Evolutionary conservation across 2,888 invertebrate genomes (phyloP).

Genomic region (Apantesis nais): DNA sequence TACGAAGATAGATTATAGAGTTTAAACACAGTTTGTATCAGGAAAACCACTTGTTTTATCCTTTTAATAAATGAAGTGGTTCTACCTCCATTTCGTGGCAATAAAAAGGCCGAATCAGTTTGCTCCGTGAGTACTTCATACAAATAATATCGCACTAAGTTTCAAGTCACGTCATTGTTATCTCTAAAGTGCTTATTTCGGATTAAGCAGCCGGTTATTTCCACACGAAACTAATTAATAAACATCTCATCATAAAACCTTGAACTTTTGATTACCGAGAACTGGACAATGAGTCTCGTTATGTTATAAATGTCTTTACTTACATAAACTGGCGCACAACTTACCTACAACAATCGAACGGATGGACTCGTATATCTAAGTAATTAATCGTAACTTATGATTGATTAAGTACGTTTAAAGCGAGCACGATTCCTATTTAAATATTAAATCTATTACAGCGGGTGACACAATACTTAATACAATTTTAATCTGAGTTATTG

Average conservation of each 20-base stretch:
- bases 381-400: constrained; percentile 85
- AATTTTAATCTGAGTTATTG: constrained; percentile 81
- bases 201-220: constrained; percentile 71
- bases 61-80: constrained; percentile 47
- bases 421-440: constrained; percentile 82
- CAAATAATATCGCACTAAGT: constrained; percentile 49
- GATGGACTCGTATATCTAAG: constrained; percentile 76
- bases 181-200: constrained; percentile 64
- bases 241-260: constrained; percentile 76
- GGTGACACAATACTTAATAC: constrained; percentile 83
- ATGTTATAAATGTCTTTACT: constrained; percentile 68
- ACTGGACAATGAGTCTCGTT: constrained; percentile 80
- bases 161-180: constrained; percentile 70
- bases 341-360: constrained; percentile 62
- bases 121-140: constrained; percentile 40
- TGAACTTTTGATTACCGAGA: constrained; percentile 80
- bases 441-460: constrained; percentile 80
- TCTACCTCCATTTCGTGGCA: constrained; percentile 18
- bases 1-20: constrained; percentile 32
- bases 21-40: constrained; percentile 37
- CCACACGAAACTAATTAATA: constrained; percentile 79
- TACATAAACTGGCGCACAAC: constrained; percentile 62
- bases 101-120: constrained; percentile 29
- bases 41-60: constrained; percentile 43
- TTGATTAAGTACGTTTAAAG: constrained; percentile 84